Evolutionary conservation across 2,113 vertebrate genomes (phyloP).

Genomic region (Uria lomvia): DNA sequence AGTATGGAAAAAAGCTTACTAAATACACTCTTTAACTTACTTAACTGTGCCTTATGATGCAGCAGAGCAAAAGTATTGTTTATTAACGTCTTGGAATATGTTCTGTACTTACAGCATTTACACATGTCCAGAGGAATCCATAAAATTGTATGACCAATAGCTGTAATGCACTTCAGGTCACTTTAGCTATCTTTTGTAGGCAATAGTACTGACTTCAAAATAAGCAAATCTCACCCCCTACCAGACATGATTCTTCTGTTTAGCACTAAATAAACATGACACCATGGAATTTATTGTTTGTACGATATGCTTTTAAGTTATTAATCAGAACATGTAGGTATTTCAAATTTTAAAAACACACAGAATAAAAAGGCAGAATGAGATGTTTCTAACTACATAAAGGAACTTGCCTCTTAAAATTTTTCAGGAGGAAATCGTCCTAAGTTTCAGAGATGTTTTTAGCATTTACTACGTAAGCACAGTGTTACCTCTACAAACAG

Average conservation of each 20-base stretch:
- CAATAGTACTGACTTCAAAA: neutral
- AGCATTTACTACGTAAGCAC: neutral
- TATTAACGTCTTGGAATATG: neutral
- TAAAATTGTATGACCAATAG: neutral
- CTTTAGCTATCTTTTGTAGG: neutral
- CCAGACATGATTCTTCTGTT: neutral
- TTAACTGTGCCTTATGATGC: neutral
- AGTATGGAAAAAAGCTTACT: constrained; percentile 25
- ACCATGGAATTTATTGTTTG: neutral
- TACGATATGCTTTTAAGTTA: neutral
- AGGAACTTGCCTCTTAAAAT: neutral
- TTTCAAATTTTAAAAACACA: neutral
- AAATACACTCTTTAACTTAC: neutral
- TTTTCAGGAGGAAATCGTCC: neutral
- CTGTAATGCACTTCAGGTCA: neutral
- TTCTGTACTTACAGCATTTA: neutral
- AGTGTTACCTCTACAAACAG: neutral
- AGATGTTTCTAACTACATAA: neutral
- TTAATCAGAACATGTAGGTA: neutral
- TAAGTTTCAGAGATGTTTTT: neutral
- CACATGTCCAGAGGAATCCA: neutral
- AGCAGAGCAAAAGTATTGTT: neutral
- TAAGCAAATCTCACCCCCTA: neutral
- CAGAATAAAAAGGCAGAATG: neutral
- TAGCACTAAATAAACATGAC: neutral